phyloP scores from a whole-genome alignment of 92 coral and sea anemone species.

The Porites cylindrica region DNA sequence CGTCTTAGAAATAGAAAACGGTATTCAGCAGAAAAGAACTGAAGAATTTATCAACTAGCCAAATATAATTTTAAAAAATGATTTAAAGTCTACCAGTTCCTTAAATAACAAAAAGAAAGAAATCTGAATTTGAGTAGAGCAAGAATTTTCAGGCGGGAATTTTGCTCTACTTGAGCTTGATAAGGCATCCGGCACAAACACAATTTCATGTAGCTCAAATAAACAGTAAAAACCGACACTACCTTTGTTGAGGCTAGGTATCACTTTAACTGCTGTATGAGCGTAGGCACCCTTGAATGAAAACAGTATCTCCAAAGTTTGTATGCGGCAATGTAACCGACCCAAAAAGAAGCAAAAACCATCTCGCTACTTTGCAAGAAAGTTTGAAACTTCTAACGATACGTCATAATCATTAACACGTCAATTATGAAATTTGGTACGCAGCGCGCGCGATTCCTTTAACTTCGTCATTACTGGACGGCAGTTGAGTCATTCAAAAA shows the following conservation, averaged over 20 bases:
- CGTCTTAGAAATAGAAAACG: too few species aligned
- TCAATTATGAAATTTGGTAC: background rate
- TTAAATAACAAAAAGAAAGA: too few species aligned
- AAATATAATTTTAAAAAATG: too few species aligned
- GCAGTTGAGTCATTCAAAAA: too few species aligned
- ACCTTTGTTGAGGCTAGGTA: background rate
- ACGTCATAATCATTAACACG: background rate
- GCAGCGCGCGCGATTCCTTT: background rate
- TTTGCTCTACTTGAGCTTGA: too few species aligned
- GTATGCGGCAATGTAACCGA: background rate
- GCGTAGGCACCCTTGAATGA: background rate
- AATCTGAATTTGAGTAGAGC: too few species aligned
- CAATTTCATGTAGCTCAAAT: background rate
- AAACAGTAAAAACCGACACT: background rate
- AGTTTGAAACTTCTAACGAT: background rate
- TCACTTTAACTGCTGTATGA: background rate
- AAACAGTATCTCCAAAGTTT: background rate
- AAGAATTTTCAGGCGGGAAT: too few species aligned
- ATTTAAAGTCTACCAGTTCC: too few species aligned
- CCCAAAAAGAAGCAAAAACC: background rate
- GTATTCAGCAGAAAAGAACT: too few species aligned
- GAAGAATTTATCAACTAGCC: too few species aligned
- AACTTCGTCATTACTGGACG: too few species aligned
- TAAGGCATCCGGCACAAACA: background rate
- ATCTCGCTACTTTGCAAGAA: background rate